Conservation (phyloP, 1,140 invertebrate genomes). For the Rhyzopertha dominica region DNA sequence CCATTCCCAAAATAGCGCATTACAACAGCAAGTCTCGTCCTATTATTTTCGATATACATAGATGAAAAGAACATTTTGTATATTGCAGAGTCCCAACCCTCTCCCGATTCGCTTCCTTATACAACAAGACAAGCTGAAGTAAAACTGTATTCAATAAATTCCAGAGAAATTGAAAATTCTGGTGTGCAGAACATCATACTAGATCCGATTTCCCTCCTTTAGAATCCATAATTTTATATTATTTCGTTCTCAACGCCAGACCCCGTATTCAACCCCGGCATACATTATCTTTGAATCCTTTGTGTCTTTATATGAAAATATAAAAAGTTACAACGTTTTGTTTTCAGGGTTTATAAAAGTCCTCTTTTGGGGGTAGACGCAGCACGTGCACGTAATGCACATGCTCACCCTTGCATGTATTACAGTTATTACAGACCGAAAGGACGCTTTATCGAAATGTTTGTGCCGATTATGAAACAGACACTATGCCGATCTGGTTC, state of each 20-base stretch:
- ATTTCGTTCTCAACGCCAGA: conserved; percentile 19
- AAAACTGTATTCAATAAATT: conserved; percentile 27
- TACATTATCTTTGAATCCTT: conserved; percentile 17
- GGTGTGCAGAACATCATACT: conserved; percentile 21
- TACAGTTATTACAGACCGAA: too few species aligned
- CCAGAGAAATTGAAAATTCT: conserved; percentile 22
- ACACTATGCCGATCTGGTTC: too few species aligned
- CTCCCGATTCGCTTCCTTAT: conserved; percentile 15
- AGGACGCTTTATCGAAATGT: too few species aligned
- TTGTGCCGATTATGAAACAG: too few species aligned
- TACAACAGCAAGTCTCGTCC: conserved; percentile 4
- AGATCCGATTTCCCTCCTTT: conserved; percentile 21
- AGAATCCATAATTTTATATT: conserved; percentile 24
- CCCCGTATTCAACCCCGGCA: conserved; percentile 11
- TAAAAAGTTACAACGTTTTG: too few species aligned
- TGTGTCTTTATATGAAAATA: conserved; percentile 15
- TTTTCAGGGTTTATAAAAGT: too few species aligned
- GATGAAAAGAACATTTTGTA: conserved; percentile 7
- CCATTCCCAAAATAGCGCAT: too few species aligned
- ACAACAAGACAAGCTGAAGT: conserved; percentile 15
- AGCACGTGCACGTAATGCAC: too few species aligned
- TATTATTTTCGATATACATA: neutral
- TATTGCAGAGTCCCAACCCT: conserved; percentile 6
- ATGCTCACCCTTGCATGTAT: too few species aligned
- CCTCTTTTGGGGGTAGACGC: too few species aligned